Evolutionary conservation across 2,888 invertebrate species (phyloP).

Genomic region (Phasia obesa): DNA sequence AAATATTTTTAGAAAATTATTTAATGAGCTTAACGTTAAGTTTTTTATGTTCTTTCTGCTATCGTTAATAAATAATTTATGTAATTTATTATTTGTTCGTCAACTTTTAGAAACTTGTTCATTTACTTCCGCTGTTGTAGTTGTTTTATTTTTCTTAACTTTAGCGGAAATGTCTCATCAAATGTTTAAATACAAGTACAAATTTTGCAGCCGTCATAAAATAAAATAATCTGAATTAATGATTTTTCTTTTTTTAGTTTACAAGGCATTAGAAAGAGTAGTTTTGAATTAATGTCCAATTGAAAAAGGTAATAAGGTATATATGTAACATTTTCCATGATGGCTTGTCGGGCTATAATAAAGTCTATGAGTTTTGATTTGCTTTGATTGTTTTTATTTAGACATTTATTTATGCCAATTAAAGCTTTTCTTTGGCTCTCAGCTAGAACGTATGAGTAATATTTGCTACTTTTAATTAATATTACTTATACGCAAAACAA

Average conservation of each 20-base stretch:
- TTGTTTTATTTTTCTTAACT: conserved; percentile 15
- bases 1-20: no score
- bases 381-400: no score
- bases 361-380: no score
- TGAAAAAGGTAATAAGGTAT: no score
- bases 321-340: no score
- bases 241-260: no score
- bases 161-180: conserved; percentile 75
- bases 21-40: no score
- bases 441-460: background rate
- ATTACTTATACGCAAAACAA: conserved; percentile 3
- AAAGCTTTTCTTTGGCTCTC: background rate
- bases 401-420: no score
- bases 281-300: no score
- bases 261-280: no score
- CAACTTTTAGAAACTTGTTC: conserved; percentile 72
- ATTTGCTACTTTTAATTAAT: background rate
- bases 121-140: conserved; percentile 75
- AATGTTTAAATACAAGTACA: conserved; percentile 34
- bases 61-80: conserved; percentile 37
- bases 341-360: no score
- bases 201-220: background rate
- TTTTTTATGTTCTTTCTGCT: background rate
- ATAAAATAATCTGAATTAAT: conserved; percentile 1
- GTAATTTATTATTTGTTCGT: conserved; percentile 20